Percentiles rank a stretch among this genome's conserved stretches.
Evolutionary conservation across 2,888 invertebrate species (phyloP).

Genomic region (Amiota minor): DNA sequence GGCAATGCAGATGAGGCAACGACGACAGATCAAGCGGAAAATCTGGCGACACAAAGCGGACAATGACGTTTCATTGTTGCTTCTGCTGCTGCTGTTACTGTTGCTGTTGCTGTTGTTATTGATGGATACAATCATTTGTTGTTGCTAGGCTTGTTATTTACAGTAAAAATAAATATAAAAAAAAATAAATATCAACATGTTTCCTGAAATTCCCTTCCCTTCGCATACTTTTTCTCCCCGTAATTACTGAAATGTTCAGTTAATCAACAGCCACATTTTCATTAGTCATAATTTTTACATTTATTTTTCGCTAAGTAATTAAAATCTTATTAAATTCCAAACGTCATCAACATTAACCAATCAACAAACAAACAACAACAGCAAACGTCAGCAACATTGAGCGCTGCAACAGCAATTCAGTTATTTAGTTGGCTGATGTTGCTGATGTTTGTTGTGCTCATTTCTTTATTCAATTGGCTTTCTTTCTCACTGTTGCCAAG

Average conservation of each 20-base stretch:
- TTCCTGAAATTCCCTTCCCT: neutral
- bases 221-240: too few relatives aligned
- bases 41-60: slow-evolving; percentile 2
- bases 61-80: slow-evolving; percentile 26
- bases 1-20: slow-evolving; percentile 24
- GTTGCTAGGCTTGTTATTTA: neutral
- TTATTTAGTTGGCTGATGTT: slow-evolving; percentile 5
- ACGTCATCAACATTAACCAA: slow-evolving; percentile 16
- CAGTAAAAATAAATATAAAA: too few relatives aligned
- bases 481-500: slow-evolving; percentile 20
- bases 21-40: slow-evolving; percentile 4
- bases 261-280: neutral
- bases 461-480: neutral
- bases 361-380: neutral
- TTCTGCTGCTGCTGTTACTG: neutral
- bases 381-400: neutral
- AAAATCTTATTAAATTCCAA: slow-evolving; percentile 27
- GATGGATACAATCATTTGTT: neutral
- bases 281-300: slow-evolving; percentile 29
- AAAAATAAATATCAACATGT: too few relatives aligned
- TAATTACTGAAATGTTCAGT: too few relatives aligned
- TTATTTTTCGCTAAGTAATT: slow-evolving; percentile 24
- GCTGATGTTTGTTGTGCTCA: slow-evolving; percentile 4
- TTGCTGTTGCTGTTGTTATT: neutral
- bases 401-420: neutral